Conservation (phyloP, 2,888 invertebrate genomes). For the Slavum lentiscoides region DNA sequence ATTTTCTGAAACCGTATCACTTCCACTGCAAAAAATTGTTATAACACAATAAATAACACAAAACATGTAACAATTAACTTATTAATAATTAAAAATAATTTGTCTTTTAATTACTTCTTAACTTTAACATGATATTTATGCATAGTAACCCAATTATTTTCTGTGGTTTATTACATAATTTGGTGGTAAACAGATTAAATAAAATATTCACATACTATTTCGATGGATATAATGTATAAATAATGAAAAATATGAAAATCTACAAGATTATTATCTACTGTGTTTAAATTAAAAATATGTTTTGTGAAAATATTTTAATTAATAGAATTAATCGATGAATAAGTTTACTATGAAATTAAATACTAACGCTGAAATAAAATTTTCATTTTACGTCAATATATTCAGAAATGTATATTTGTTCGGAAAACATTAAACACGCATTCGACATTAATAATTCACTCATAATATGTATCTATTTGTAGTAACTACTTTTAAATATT, state of each 20-base stretch:
- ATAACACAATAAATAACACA: not conserved
- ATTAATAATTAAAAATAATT: too few species aligned
- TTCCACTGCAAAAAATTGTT: not conserved
- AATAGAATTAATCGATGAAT: not conserved
- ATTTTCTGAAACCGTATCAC: constrained; percentile 15
- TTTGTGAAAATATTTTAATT: not conserved
- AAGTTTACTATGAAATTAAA: constrained; percentile 1
- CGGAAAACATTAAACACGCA: not conserved
- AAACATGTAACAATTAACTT: too few species aligned
- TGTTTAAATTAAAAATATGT: not conserved
- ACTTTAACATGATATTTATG: too few species aligned
- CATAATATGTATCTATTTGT: not conserved
- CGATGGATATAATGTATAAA: not conserved
- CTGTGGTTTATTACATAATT: too few species aligned
- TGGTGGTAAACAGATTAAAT: too few species aligned
- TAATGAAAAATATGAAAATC: not conserved
- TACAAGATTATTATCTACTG: not conserved
- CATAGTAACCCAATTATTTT: too few species aligned
- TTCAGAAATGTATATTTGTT: not conserved
- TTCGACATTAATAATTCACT: not conserved
- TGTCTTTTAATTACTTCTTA: too few species aligned
- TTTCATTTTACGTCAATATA: not conserved
- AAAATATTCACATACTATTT: too few species aligned
- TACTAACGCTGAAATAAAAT: not conserved
- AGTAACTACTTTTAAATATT: not conserved